Percentiles rank a stretch among this genome's conserved stretches.
These are phyloP conservation scores for Drosophila phalerata DNA, from an alignment of 2,888 invertebrate species.

Conservation along the genomic window DNA sequence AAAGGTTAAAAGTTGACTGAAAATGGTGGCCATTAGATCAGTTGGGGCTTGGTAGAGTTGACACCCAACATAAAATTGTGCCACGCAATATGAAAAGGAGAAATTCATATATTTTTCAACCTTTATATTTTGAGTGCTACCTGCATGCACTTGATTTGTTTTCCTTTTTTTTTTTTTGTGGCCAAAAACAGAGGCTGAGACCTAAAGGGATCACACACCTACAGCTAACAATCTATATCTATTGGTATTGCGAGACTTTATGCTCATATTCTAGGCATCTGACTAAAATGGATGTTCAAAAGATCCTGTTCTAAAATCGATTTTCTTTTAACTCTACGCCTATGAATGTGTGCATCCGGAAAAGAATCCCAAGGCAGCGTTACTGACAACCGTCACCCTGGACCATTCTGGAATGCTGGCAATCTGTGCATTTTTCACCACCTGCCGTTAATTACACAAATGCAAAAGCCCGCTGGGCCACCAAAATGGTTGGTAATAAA, in stretches of 20 bases:
- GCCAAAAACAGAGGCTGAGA: conserved; percentile 20
- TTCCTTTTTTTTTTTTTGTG: conserved; percentile 1
- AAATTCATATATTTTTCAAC: conserved; percentile 18
- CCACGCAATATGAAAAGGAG: background rate
- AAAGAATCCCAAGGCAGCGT: conserved; percentile 43
- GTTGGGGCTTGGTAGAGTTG: conserved; percentile 17
- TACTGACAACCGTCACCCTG: conserved; percentile 37
- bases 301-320: background rate
- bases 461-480: conserved; percentile 67
- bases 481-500: conserved; percentile 81
- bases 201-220: background rate
- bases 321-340: background rate
- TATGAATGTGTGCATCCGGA: conserved; percentile 1
- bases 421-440: conserved; percentile 50
- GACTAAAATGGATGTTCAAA: background rate
- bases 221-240: background rate
- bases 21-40: conserved; percentile 36
- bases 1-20: conserved; percentile 60
- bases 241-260: background rate
- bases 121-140: conserved; percentile 19
- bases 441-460: conserved; percentile 81
- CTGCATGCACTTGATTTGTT: conserved; percentile 1
- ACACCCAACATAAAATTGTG: conserved; percentile 10
- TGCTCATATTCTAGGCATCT: background rate
- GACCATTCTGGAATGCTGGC: conserved; percentile 14